phyloP scores from a whole-genome alignment of 1,140 invertebrate genomes.

The Pogonomyrmex barbatus region DNA sequence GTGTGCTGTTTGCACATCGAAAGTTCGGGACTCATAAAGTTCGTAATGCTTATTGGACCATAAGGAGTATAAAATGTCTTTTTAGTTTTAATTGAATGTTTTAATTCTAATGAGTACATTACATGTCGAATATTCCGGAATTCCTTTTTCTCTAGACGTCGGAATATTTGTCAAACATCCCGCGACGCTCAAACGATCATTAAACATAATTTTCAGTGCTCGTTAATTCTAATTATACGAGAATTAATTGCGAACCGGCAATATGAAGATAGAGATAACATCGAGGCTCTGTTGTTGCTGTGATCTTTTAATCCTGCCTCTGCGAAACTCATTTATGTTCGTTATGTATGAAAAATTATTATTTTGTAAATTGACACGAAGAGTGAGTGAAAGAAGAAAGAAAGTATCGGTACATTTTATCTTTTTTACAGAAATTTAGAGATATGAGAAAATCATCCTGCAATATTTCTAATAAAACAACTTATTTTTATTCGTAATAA shows the following conservation, averaged over 20 bases:
- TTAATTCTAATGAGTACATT: background rate
- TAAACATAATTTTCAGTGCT: constrained; percentile 84
- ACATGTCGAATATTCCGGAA: background rate
- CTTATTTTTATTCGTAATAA: background rate
- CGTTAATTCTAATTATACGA: constrained; percentile 39
- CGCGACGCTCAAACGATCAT: constrained; percentile 69
- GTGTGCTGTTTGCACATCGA: background rate
- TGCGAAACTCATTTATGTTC: background rate
- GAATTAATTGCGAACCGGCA: constrained; percentile 5
- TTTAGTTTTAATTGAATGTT: background rate
- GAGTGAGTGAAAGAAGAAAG: background rate
- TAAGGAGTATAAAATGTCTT: background rate
- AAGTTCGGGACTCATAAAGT: background rate
- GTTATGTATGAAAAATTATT: constrained; percentile 1
- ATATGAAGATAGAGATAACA: background rate
- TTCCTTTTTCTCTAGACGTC: background rate
- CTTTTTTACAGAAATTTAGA: background rate
- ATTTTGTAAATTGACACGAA: constrained; percentile 24
- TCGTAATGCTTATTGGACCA: background rate
- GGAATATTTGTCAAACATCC: constrained; percentile 54
- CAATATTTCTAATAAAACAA: background rate
- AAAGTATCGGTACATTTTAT: background rate
- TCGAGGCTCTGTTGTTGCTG: constrained; percentile 22
- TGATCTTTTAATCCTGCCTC: constrained; percentile 34
- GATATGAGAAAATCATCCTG: background rate